Evolutionary conservation across 2,888 invertebrate genomes (phyloP).

Genomic region (Amblyjoppa fuscipennis): DNA sequence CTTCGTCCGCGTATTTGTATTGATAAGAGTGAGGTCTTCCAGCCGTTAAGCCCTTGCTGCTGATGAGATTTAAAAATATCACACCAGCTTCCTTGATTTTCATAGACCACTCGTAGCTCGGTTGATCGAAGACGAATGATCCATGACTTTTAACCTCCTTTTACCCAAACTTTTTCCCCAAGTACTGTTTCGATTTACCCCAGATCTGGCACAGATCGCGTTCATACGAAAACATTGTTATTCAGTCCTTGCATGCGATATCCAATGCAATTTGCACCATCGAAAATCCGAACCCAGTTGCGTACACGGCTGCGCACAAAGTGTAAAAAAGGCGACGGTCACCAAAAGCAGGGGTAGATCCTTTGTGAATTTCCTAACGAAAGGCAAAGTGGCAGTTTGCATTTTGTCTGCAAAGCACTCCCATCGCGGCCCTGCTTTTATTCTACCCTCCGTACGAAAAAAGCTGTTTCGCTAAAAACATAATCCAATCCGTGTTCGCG

Average conservation of each 20-base stretch:
- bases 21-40: too few species aligned
- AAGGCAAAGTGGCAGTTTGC: conserved; percentile 23
- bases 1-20: too few species aligned
- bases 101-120: not conserved
- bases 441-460: conserved; percentile 35
- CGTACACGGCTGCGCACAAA: not conserved
- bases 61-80: too few species aligned
- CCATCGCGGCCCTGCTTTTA: conserved; percentile 19
- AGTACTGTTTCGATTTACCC: not conserved
- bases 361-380: conserved; percentile 46
- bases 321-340: not conserved
- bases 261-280: not conserved
- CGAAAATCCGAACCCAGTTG: not conserved
- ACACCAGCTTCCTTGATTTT: not conserved
- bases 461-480: conserved; percentile 38
- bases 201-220: not conserved
- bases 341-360: not conserved
- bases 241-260: not conserved
- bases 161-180: not conserved
- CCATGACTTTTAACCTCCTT: not conserved
- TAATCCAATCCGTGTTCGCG: conserved; percentile 54
- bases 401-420: conserved; percentile 31
- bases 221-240: not conserved
- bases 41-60: too few species aligned
- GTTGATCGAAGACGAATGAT: not conserved